A percentile compares a stretch with the other conserved stretches of the same genome.
phyloP scores from a whole-genome alignment of 2,888 invertebrate species.

The Torymus aiolomorphi region DNA sequence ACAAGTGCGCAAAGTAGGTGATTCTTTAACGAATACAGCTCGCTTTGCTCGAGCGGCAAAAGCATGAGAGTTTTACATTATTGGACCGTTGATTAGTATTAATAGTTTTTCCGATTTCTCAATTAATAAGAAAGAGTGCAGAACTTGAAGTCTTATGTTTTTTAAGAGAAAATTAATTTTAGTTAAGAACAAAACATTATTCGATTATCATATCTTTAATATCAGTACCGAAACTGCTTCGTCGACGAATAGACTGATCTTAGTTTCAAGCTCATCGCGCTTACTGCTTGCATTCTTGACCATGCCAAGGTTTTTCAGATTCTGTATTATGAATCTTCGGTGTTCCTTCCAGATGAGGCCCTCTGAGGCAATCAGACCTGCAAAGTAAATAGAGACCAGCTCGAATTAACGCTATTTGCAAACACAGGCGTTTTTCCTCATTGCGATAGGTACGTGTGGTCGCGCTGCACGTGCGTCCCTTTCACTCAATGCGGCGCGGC shows the following conservation, averaged over 20 bases:
- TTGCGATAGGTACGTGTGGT: constrained; percentile 6
- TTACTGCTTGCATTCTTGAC: constrained; percentile 80
- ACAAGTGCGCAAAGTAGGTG: too few species aligned
- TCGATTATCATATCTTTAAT: not conserved
- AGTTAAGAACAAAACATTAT: too few species aligned
- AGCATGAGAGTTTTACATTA: too few species aligned
- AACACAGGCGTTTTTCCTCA: constrained; percentile 34
- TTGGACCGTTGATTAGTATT: too few species aligned
- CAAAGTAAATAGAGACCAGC: constrained; percentile 51
- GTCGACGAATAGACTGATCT: constrained; percentile 80
- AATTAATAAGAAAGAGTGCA: too few species aligned
- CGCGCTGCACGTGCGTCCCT: constrained; percentile 22
- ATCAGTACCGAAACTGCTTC: constrained; percentile 79
- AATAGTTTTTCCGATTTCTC: too few species aligned
- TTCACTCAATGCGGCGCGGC: constrained; percentile 28
- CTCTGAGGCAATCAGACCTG: constrained; percentile 90
- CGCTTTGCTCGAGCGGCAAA: too few species aligned
- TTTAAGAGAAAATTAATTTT: too few species aligned
- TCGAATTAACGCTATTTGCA: not conserved
- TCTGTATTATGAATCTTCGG: constrained; percentile 83
- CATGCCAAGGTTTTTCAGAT: constrained; percentile 86
- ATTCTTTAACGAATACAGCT: too few species aligned
- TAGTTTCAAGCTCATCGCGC: constrained; percentile 81
- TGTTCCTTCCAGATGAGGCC: constrained; percentile 90
- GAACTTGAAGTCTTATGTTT: too few species aligned